Base-by-base conservation (phyloP, 2,113 vertebrate genomes). In the Nipponia nippon region DNA sequence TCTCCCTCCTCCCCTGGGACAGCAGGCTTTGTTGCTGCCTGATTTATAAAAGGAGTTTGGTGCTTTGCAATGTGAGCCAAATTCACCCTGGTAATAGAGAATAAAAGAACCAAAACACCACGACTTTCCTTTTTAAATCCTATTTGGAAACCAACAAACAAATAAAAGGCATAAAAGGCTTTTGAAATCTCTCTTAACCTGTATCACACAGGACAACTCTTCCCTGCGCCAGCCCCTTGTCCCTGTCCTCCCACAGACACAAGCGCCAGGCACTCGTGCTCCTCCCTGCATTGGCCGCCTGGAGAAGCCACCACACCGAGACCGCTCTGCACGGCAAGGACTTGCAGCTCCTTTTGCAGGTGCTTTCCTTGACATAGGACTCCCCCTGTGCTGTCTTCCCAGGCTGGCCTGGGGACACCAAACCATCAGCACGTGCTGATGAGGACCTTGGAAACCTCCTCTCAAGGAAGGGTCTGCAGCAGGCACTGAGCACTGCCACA, bases 271-370 rank as follows among this genome's bases (percentile, higher is more conserved):
- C 32, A 46, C 25, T 50, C 2, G 4, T 9, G 29, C 16, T 50
- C 52, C 62, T 34, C 32, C 36, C 36, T 50, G 40, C 58, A n/a
- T 2, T 1, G 0, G 25, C 49, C 5, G 0, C 46, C 34, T 6
- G 16, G 9, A 90, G 49, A 79, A 55, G 58, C 34, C 27, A 20
- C 21, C 10, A 25, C 14, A 34, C 52, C 34, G 23, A 53, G 11
- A 56, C 13, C 2, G 1, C 9, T 42, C 34, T 50, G 59, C 56
- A 47, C 6, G 4, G 56, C 55, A 32, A 66, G 25, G 42, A 71
- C 38, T 32, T 18, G 20, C 23, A 7, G 34, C 56, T 47, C 62
- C 52, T 67, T 66, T 44, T 76, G 44, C 49, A 61, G 27, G 23
- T 14, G 7, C 49, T 20, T 56, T 93, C 26, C 32, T 36, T 67